A percentile compares a stretch with the other conserved stretches of the same genome.
phyloP scores from a whole-genome alignment of 37 sponge, comb jelly and placozoan genomes.

The Geodia barretti region DNA sequence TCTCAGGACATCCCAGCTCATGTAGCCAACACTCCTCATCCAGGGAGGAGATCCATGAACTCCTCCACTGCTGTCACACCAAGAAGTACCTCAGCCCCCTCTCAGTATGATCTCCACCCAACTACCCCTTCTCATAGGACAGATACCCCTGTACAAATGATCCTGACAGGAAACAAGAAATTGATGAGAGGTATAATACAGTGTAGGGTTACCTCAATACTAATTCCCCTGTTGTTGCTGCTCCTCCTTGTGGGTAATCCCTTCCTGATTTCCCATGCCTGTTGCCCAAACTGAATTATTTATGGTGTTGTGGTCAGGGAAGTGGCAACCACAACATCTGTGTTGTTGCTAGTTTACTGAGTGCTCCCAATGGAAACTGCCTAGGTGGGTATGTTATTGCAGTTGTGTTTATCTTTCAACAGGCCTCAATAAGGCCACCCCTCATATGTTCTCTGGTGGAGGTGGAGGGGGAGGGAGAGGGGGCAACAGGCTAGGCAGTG shows the following conservation, averaged over 20 bases:
- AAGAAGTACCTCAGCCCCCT: conserved; percentile 42
- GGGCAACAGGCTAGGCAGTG: conserved; percentile 6
- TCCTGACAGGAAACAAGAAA: conserved; percentile 12
- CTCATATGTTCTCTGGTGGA: neutral
- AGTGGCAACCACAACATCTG: no score
- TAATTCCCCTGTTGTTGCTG: no score
- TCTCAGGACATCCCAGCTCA: conserved; percentile 40
- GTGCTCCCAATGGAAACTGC: neutral
- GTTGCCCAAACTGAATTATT: no score
- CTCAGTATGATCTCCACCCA: conserved; percentile 16
- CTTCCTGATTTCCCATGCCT: no score
- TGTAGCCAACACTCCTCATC: conserved; percentile 19
- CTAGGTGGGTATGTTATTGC: neutral
- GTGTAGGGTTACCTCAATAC: no score
- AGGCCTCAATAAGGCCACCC: neutral
- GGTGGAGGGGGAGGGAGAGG: conserved; percentile 21
- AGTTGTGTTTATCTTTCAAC: neutral
- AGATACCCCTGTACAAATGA: conserved; percentile 47
- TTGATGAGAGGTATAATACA: no score
- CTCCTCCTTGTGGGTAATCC: no score
- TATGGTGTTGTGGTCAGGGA: no score
- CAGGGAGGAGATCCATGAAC: neutral
- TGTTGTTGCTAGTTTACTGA: no score
- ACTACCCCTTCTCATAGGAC: conserved; percentile 12
- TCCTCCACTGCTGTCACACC: conserved; percentile 12